Evolutionary conservation across 2,888 invertebrate species (phyloP), one percentile per base, ranked within the genome.

Genomic region (Baccha elongata): DNA sequence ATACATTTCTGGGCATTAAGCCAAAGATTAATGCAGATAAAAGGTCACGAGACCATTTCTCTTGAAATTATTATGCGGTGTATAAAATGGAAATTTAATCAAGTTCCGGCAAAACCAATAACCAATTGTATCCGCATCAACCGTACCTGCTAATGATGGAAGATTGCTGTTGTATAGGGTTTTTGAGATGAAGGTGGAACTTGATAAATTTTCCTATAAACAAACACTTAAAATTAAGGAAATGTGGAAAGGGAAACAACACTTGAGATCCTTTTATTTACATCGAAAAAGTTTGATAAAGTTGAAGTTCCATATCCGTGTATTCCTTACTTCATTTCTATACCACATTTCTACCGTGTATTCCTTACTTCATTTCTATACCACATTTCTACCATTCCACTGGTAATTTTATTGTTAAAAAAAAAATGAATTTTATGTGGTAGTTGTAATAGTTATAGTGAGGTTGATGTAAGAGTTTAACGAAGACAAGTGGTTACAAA

Each of bases 21-120:
- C 67, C 78, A 65, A 50, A 23, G 26, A 13, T 40, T 46, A 52
- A 62, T 52, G 46, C 65, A 46, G 62, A 58, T 58, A 65, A 58
- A n/a, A 73, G 68, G 40, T 68, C 73, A 68, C 32, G 52, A 60
- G 52, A 67, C n/a, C 48, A 75, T 44, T 17, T 32, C 58, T 19
- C 29, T 32, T 32, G n/a, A 42, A 42, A 52, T 21, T 68, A 35
- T 15, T n/a, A 29, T 53, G 15, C 11, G 48, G 23, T 32, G 23
- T 60, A 29, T 62, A 32, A 74, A 8, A 53, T 79, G 60, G 19
- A 15, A 68, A 52, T 74, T 68, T 74, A 68, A 79, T 79, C 73
- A 74, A 74, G 42, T 71, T 71, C 48, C 58, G 42, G 71, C 29
- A 37, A 64, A 58, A 50, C 19, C 65, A 72, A 65, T 73, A 67